phyloP scores from a whole-genome alignment of 1,140 invertebrate genomes.

The Nebria ingens region DNA sequence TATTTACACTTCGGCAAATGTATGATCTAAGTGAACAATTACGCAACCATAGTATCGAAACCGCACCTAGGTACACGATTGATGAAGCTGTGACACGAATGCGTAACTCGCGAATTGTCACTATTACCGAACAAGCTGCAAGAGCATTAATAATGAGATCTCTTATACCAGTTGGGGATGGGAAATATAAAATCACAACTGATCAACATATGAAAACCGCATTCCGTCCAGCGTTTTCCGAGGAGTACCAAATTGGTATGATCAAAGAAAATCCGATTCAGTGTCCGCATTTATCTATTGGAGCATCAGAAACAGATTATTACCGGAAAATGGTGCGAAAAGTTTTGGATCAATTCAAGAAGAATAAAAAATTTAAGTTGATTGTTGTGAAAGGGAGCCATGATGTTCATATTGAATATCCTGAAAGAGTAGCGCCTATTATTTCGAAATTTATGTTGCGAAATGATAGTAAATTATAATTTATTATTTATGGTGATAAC shows the following conservation, averaged over 20 bases:
- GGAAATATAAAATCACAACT: constrained; percentile 21
- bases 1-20: neutral
- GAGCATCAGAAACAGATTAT: constrained; percentile 4
- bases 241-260: constrained; percentile 13
- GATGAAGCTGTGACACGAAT: neutral
- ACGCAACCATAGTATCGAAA: neutral
- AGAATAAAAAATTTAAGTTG: constrained; percentile 17
- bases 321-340: neutral
- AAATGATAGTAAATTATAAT: constrained; percentile 17
- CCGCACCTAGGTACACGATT: neutral
- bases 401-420: constrained; percentile 48
- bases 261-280: constrained; percentile 10
- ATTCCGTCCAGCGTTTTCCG: neutral
- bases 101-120: constrained; percentile 17
- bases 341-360: neutral
- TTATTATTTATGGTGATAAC: neutral
- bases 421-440: constrained; percentile 35
- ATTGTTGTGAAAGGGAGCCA: constrained; percentile 44
- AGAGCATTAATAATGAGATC: constrained; percentile 36
- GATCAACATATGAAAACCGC: constrained; percentile 17
- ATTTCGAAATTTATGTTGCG: constrained; percentile 30
- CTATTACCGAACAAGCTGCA: constrained; percentile 34
- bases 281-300: constrained; percentile 24
- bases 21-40: too few species aligned
- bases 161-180: constrained; percentile 27